These are phyloP conservation scores for Tenualosa thibaudeaui DNA, from an alignment of 2,797 vertebrate species.

Conservation along the genomic window DNA sequence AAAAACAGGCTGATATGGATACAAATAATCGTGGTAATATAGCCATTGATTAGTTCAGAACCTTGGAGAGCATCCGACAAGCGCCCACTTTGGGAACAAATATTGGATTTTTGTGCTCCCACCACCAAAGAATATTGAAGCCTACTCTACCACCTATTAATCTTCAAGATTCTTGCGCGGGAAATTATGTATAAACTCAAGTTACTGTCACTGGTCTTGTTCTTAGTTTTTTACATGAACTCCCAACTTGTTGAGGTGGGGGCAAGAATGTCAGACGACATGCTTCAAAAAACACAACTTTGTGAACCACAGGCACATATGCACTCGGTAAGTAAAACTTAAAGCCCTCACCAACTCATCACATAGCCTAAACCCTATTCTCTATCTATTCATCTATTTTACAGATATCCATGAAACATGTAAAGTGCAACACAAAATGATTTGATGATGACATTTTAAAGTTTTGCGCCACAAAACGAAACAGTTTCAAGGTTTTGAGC, in stretches of 20 bases:
- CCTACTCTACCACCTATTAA: too few relatives aligned
- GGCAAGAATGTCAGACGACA: slow-evolving; percentile 11
- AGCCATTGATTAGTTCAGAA: neutral
- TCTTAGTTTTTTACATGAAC: neutral
- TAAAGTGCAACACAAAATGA: too few relatives aligned
- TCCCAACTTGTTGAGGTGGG: neutral
- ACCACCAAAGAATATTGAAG: neutral
- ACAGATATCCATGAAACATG: too few relatives aligned
- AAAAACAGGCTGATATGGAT: neutral
- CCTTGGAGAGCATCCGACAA: neutral
- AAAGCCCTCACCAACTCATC: neutral
- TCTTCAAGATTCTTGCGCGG: neutral
- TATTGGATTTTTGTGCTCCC: neutral
- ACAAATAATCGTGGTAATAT: neutral
- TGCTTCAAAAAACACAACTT: neutral
- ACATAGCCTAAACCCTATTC: neutral
- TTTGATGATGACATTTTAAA: too few relatives aligned
- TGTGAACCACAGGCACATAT: neutral
- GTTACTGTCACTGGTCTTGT: neutral
- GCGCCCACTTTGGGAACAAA: neutral
- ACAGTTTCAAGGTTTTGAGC: too few relatives aligned
- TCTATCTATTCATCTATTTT: too few relatives aligned
- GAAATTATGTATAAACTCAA: neutral
- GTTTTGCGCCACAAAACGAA: too few relatives aligned
- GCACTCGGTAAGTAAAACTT: neutral